Evolutionary conservation across 2,888 invertebrate genomes (phyloP), one percentile per base, ranked within the genome.

Genomic region (Celastrina argiolus): DNA sequence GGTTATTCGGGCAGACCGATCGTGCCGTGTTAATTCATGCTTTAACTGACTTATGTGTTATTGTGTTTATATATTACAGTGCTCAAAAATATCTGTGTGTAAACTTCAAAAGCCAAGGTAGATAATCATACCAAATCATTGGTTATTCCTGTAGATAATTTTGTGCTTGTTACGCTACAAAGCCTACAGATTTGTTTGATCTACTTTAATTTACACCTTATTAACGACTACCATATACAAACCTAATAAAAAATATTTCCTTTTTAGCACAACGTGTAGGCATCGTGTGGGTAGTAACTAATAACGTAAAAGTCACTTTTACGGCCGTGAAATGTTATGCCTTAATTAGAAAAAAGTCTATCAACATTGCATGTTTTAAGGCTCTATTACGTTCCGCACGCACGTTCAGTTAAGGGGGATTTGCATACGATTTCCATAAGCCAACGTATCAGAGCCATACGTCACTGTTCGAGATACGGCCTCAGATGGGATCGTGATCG

Each of bases 361-460:
- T 65, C 39, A 36, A 41, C 36, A 36, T 67, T 63, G 66, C 71
- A 69, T 66, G 65, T 45, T 42, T 42, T 42, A 31, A 31, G 65
- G 76, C 81, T 80, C 75, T 77, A 80, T 78, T 78, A 77, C 75
- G 74, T 73, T 69, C 74, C 76, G 81, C 84, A 81, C 79, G 83
- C 78, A 77, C 76, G 78, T 78, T 80, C 76, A 88, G 89, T 88
- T 90, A 88, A 85, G 82, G 79, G 79, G 81, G 83, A 91, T 91
- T 91, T 90, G 90, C 91, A 91, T 91, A 83, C 82, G 80, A 90
- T 91, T 88, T 89, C 88, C 90, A 91, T 91, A 90, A 84, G 79
- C 70, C 76, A 81, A 74, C 83, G 87, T 89, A 88, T 88, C 90
- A 81, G 75, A 74, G 68, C 81, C 85, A 88, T 91, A 90, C 89